These are phyloP conservation scores for Phalloptychus januarius DNA, from an alignment of 2,797 vertebrate species.

Conservation along the genomic window DNA sequence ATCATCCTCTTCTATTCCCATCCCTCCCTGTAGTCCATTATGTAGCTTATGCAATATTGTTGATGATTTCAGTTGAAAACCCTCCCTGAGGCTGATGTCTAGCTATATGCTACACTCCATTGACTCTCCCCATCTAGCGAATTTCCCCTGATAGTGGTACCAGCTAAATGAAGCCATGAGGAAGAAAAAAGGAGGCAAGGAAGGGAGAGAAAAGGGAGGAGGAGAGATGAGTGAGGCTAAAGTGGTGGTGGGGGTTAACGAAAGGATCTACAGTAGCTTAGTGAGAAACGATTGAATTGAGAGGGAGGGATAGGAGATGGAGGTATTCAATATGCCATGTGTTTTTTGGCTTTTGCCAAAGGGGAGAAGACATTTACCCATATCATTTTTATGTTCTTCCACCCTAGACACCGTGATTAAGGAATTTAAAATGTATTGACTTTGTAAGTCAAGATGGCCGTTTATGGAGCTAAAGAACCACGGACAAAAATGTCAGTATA, in stretches of 20 bases:
- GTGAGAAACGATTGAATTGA: constrained; percentile 58
- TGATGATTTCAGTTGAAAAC: constrained; percentile 80
- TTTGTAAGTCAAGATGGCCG: constrained; percentile 34
- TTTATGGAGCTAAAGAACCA: constrained; percentile 17
- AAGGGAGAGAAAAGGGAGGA: constrained; percentile 32
- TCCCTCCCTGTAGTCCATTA: constrained; percentile 61
- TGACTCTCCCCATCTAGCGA: constrained; percentile 82
- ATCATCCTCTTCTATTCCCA: constrained; percentile 48
- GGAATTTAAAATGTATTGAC: constrained; percentile 61
- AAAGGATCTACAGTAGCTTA: constrained; percentile 53
- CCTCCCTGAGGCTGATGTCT: constrained; percentile 74
- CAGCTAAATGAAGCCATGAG: constrained; percentile 81
- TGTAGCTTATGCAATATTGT: constrained; percentile 81
- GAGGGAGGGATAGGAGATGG: constrained; percentile 39
- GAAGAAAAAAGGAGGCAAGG: constrained; percentile 44
- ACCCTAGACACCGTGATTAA: constrained; percentile 57
- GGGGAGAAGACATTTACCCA: constrained; percentile 53
- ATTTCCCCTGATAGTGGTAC: constrained; percentile 83
- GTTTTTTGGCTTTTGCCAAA: constrained; percentile 55
- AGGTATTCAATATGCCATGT: constrained; percentile 36
- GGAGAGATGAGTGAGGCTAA: constrained; percentile 48
- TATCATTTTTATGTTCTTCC: constrained; percentile 61
- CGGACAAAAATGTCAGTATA: constrained; percentile 17
- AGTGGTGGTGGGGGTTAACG: constrained; percentile 53
- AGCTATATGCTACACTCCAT: constrained; percentile 77